Conservation (phyloP, 2,797 vertebrate species). For the Pangasius mekongensis region DNA sequence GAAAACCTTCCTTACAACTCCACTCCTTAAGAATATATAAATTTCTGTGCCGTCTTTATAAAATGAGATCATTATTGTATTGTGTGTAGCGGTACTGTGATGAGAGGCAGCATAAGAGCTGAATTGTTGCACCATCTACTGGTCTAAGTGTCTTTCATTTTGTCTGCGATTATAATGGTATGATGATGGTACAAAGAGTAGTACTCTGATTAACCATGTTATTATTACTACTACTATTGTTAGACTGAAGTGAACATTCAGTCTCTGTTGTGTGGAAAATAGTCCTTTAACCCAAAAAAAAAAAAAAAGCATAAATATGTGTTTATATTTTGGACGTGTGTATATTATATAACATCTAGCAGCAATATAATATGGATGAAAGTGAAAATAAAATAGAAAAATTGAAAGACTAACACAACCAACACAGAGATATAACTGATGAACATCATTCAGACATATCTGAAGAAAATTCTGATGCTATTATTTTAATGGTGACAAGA, state of each 20-base stretch:
- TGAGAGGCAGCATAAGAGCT: background rate
- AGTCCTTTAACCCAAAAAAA: background rate
- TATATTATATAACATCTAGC: background rate
- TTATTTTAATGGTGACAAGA: background rate
- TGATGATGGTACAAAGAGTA: background rate
- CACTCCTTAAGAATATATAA: background rate
- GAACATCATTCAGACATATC: background rate
- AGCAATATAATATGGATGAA: background rate
- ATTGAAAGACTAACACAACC: background rate
- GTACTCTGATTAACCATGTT: background rate
- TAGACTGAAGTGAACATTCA: background rate
- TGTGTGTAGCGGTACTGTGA: background rate
- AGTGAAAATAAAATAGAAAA: background rate
- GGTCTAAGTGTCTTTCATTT: constrained; percentile 15
- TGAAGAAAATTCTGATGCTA: background rate
- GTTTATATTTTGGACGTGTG: constrained; percentile 2
- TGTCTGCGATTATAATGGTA: background rate
- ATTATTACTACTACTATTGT: background rate
- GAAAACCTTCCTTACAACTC: background rate
- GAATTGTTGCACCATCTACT: constrained; percentile 25
- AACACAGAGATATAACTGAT: background rate
- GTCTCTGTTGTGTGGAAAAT: background rate
- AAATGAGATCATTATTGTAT: background rate
- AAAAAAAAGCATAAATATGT: background rate
- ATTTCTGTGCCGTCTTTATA: background rate